Percentiles rank a stretch among this genome's conserved stretches.
Conservation (phyloP, 2,797 vertebrate species). For the Anguilla megastoma region DNA sequence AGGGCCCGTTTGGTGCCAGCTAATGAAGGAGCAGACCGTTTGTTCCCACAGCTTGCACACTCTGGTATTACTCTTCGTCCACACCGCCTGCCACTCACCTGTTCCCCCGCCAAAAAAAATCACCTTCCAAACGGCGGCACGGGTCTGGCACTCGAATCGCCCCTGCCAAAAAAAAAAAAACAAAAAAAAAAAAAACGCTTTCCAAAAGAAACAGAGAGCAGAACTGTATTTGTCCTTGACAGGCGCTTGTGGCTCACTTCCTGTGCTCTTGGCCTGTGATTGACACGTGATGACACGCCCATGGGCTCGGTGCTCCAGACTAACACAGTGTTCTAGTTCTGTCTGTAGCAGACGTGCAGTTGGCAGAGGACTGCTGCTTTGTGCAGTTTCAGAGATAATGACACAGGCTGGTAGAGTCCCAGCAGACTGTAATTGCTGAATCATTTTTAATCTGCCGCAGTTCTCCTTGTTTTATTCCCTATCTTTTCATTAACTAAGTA, state of each 20-base stretch:
- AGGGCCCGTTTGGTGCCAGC: not conserved
- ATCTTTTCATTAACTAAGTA: not conserved
- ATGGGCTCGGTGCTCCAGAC: not conserved
- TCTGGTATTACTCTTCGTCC: not conserved
- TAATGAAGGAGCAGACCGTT: not conserved
- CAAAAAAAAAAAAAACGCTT: not conserved
- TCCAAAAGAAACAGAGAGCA: not conserved
- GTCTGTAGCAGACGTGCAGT: not conserved
- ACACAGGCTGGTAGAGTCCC: not conserved
- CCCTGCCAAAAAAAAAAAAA: not conserved
- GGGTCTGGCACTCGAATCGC: not conserved
- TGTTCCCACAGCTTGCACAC: not conserved
- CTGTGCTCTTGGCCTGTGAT: not conserved
- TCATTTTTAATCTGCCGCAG: not conserved
- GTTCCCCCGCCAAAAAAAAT: not conserved
- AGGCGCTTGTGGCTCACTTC: not conserved
- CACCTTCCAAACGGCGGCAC: not conserved
- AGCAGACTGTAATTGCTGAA: not conserved
- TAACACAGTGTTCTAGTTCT: not conserved
- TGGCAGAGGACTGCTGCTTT: not conserved
- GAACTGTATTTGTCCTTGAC: not conserved
- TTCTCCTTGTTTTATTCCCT: not conserved
- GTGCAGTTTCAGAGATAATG: not conserved
- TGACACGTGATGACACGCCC: not conserved
- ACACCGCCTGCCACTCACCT: not conserved